phyloP scores from a whole-genome alignment of 2,113 vertebrate genomes.

The Crotalus helleri region DNA sequence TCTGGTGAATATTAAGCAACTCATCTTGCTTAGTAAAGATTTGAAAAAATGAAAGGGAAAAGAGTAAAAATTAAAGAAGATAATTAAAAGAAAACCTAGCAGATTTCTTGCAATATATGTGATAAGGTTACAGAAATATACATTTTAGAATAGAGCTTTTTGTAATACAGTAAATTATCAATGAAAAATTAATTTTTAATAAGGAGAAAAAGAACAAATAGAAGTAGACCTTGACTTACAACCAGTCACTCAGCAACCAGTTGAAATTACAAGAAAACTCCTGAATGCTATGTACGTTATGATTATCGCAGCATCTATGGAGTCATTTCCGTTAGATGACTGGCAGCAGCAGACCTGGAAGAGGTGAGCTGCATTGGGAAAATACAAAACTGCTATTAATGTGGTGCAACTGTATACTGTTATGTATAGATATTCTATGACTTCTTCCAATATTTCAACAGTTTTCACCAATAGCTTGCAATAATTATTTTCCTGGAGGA shows the following conservation, averaged over 20 bases:
- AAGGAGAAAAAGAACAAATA: not conserved
- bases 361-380: not conserved
- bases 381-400: not conserved
- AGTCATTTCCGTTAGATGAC: not conserved
- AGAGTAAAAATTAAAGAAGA: constrained; percentile 1
- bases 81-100: not conserved
- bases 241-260: not conserved
- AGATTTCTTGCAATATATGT: not conserved
- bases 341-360: not conserved
- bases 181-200: not conserved
- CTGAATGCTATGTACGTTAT: not conserved
- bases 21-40: not conserved
- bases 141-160: not conserved
- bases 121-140: not conserved
- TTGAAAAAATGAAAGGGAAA: not conserved
- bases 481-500: constrained; percentile 35
- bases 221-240: not conserved
- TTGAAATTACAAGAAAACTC: not conserved
- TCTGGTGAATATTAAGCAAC: not conserved
- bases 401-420: not conserved
- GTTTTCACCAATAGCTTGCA: constrained; percentile 33
- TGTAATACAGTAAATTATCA: not conserved
- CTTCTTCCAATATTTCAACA: constrained; percentile 27
- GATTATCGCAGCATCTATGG: not conserved
- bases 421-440: constrained; percentile 17